Conservation (phyloP, 2,888 invertebrate genomes). For the Teinopalpus imperialis region DNA sequence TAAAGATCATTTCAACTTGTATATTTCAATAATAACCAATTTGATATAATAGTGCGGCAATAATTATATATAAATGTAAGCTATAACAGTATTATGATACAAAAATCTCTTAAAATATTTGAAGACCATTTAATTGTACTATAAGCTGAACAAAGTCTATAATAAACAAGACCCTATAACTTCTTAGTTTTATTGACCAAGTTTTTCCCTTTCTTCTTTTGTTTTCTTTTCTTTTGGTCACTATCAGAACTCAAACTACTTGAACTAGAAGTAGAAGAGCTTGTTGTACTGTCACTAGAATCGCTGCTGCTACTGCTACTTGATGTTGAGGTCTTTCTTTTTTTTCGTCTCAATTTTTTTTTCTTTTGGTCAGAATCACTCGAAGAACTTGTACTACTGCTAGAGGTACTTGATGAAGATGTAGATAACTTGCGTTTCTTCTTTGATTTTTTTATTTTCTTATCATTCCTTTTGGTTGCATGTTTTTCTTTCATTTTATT, state of each 20-base stretch:
- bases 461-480: slow-evolving; percentile 34
- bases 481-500: slow-evolving; percentile 31
- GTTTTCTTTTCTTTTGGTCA: slow-evolving; percentile 48
- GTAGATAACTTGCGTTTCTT: slow-evolving; percentile 59
- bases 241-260: slow-evolving; percentile 58
- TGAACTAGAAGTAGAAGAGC: slow-evolving; percentile 56
- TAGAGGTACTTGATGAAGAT: slow-evolving; percentile 59
- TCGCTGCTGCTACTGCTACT: slow-evolving; percentile 59
- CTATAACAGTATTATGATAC: too few relatives aligned
- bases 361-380: slow-evolving; percentile 57
- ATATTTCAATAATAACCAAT: too few relatives aligned
- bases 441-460: slow-evolving; percentile 32
- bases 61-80: too few relatives aligned
- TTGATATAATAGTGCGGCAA: too few relatives aligned
- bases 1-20: too few relatives aligned
- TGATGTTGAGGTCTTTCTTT: slow-evolving; percentile 56
- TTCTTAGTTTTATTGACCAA: slow-evolving; percentile 45
- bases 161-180: slow-evolving; percentile 23
- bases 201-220: slow-evolving; percentile 40
- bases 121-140: slow-evolving; percentile 24
- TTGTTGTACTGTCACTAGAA: slow-evolving; percentile 44
- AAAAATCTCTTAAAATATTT: too few relatives aligned
- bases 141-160: slow-evolving; percentile 5
- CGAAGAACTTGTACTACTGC: slow-evolving; percentile 61
- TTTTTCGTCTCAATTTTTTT: slow-evolving; percentile 48